Evolutionary conservation across 2,888 invertebrate species (phyloP), one percentile per base, ranked within the genome.

Genomic region (Machimus rusticus): DNA sequence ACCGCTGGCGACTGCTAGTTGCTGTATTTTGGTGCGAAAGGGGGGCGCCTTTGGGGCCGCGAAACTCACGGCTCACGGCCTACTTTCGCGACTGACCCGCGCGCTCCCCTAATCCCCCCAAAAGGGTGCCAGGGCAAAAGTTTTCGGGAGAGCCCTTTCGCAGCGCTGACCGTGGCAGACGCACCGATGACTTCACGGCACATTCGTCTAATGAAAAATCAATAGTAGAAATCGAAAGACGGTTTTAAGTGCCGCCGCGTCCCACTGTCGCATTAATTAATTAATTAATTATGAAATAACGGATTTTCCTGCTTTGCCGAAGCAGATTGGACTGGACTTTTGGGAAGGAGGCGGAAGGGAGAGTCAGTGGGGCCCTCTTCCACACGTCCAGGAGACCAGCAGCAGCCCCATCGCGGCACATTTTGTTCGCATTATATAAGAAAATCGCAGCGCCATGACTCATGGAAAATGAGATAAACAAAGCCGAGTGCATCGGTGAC

Each of bases 151-250:
- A 81, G 34, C n/a, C 37, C 55, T 82, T 82, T 57, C 39, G 19
- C 12, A 55, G 16, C 37, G 0, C 51, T n/a, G 19, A 28, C 55
- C 57, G 23, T 57, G 66, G 55, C 57, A 55, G 31, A 82, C 82
- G 82, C 31, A 82, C 66, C 57, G 82, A 82, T 82, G 82, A 82
- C 82, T 82, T 82, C 82, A 82, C 57, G 57, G 34, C 37, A 57
- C 37, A 57, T 23, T 57, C 82, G 23, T 66, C 37, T 66, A 66
- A 66, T 82, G 82, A 66, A 82, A 82, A 82, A 82, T 82, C 82
- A 66, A 82, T 82, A 82, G 34, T 14, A 82, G 82, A 82, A 66
- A 37, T 37, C 57, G 79, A 79, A 51, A 79, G 14, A 31, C 31
- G n/a, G 43, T 46, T 76, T 76, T 76, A 37, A 34, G 37, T 76